Conservation (phyloP, 2,888 invertebrate species). For the Leptopilina drosophilae region DNA sequence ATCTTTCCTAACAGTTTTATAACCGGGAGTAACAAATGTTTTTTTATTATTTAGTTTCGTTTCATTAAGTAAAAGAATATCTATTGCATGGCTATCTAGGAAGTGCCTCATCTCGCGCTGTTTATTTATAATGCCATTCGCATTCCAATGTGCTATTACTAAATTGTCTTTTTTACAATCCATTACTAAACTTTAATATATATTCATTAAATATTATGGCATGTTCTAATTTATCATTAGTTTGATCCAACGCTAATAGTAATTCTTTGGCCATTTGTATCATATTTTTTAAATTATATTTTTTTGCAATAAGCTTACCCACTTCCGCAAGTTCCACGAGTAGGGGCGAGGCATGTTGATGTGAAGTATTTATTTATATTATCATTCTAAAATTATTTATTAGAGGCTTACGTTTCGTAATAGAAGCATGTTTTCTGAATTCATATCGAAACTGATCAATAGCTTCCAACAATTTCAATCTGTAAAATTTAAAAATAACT, state of each 20-base stretch:
- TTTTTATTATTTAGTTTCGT: neutral
- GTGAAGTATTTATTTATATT: neutral
- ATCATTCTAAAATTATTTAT: no score
- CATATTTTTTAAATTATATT: constrained; percentile 42
- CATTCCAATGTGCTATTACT: neutral
- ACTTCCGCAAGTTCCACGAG: constrained; percentile 42
- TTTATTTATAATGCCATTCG: neutral
- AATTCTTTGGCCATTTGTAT: constrained; percentile 45
- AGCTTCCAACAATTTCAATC: no score
- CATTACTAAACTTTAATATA: neutral
- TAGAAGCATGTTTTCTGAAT: no score
- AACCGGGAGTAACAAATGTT: neutral
- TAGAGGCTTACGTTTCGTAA: no score
- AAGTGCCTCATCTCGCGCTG: neutral
- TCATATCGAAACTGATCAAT: no score
- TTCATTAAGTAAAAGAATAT: constrained; percentile 16
- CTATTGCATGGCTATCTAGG: neutral
- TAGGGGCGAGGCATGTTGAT: neutral
- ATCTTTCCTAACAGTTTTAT: constrained; percentile 44
- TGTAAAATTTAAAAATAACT: no score
- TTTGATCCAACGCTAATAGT: neutral
- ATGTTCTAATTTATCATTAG: neutral
- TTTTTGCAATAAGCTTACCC: constrained; percentile 37
- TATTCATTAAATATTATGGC: neutral
- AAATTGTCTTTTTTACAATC: neutral